phyloP scores from a whole-genome alignment of 2,113 vertebrate genomes.

The Heterotilapia buettikoferi region DNA sequence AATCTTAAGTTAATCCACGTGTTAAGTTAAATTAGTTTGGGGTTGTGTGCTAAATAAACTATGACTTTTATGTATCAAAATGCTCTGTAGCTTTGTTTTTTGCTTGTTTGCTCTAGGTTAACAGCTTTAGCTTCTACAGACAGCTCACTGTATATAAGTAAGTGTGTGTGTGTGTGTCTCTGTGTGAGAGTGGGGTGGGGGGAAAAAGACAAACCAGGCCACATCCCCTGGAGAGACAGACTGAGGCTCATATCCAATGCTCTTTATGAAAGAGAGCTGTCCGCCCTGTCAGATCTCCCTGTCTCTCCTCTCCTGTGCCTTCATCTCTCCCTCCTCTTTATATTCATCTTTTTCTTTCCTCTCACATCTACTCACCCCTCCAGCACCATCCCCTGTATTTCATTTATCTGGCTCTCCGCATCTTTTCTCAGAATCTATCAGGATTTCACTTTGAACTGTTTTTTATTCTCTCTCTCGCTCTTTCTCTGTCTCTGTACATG shows the following conservation, averaged over 20 bases:
- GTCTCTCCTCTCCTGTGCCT: slow-evolving; percentile 21
- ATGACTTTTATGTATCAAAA: not conserved
- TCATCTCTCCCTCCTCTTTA: slow-evolving; percentile 36
- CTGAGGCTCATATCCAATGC: slow-evolving; percentile 64
- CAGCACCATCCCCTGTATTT: slow-evolving; percentile 20
- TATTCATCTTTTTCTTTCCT: slow-evolving; percentile 33
- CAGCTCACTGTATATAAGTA: not conserved
- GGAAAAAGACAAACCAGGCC: slow-evolving; percentile 45
- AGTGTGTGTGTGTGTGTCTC: not conserved
- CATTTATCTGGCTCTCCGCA: slow-evolving; percentile 37
- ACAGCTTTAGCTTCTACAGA: not conserved
- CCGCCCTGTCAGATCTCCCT: slow-evolving; percentile 44
- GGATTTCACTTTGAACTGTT: slow-evolving; percentile 56
- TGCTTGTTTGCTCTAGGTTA: not conserved
- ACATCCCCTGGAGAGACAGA: slow-evolving; percentile 48
- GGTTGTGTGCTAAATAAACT: not conserved
- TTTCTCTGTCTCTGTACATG: not conserved
- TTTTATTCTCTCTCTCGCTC: not conserved
- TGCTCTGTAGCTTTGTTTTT: not conserved
- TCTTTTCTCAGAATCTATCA: slow-evolving; percentile 36
- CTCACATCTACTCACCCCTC: slow-evolving; percentile 33
- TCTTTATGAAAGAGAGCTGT: slow-evolving; percentile 61
- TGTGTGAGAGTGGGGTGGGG: not conserved
- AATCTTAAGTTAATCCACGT: not conserved
- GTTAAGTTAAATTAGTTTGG: not conserved